phyloP scores from a whole-genome alignment of 2,888 invertebrate genomes.

The Campoletis raptor region DNA sequence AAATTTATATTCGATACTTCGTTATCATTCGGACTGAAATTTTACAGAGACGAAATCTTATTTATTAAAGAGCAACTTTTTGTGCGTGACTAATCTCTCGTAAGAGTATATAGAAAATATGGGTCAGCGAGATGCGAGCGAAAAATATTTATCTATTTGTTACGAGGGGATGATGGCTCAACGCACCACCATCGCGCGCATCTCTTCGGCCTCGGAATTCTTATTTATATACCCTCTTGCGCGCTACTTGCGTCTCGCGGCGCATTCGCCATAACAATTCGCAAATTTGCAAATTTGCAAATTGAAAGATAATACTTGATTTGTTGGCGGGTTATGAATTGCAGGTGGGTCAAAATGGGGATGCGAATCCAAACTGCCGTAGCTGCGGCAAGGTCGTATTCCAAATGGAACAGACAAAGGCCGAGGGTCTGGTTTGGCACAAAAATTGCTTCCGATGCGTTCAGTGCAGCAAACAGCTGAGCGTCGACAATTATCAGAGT shows the following conservation, averaged over 20 bases:
- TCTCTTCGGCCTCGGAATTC: slow-evolving; percentile 47
- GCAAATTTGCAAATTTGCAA: no score
- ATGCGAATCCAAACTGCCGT: slow-evolving; percentile 90
- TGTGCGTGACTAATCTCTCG: background rate
- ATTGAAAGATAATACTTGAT: no score
- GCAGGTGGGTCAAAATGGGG: slow-evolving; percentile 84
- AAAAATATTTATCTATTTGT: slow-evolving; percentile 67
- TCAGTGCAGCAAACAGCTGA: slow-evolving; percentile 97
- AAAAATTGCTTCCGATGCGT: slow-evolving; percentile 97
- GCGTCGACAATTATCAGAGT: slow-evolving; percentile 96
- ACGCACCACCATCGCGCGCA: slow-evolving; percentile 7
- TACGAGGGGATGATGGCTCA: slow-evolving; percentile 33
- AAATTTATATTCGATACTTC: background rate
- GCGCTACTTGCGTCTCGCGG: slow-evolving; percentile 61
- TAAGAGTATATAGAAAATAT: slow-evolving; percentile 40
- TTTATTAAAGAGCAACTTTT: background rate
- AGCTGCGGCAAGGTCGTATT: slow-evolving; percentile 96
- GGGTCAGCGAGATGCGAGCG: slow-evolving; percentile 62
- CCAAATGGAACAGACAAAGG: slow-evolving; percentile 98
- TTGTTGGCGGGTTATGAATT: no score
- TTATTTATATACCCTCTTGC: slow-evolving; percentile 60
- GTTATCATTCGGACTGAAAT: background rate
- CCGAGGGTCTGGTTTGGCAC: slow-evolving; percentile 96
- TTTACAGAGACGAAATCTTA: background rate
- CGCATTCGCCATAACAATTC: no score